Base-by-base conservation (phyloP, 2,797 vertebrate genomes). In the Rhinophrynus dorsalis region DNA sequence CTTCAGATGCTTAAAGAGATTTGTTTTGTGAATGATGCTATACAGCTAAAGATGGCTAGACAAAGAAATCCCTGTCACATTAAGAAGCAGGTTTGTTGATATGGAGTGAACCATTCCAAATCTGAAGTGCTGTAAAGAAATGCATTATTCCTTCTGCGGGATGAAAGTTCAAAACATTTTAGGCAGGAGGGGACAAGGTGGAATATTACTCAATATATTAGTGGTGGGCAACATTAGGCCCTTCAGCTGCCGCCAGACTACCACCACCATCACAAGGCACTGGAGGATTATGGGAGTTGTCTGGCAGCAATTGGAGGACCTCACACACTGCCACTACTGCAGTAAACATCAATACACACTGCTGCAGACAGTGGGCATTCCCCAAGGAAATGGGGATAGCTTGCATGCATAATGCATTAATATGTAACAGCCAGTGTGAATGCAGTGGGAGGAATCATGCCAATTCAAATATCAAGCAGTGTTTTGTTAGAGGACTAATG, bases 281-380 rank as follows among this genome's bases (percentile, higher is more conserved):
- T n/a, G n/a, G n/a, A n/a, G n/a, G n/a, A n/a, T n/a, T n/a, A n/a
- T n/a, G n/a, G n/a, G n/a, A n/a, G n/a, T n/a, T n/a, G n/a, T n/a
- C n/a, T n/a, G n/a, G n/a, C n/a, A n/a, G n/a, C n/a, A n/a, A n/a
- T n/a, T n/a, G n/a, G n/a, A n/a, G n/a, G n/a, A n/a, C n/a, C n/a
- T n/a, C n/a, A n/a, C n/a, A n/a, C n/a, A n/a, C n/a, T n/a, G n/a
- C n/a, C n/a, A n/a, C n/a, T n/a, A n/a, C n/a, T n/a, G n/a, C n/a
- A n/a, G n/a, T n/a, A n/a, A n/a, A n/a, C n/a, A n/a, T n/a, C n/a
- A n/a, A n/a, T n/a, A n/a, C n/a, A n/a, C n/a, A 44, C 17, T 42
- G 9, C 13, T 37, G 29, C 44, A 40, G 33, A 17, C 42, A 9
- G 54, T 32, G 24, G 17, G 20, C 68, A 40, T 63, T 42, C 68